Conservation (phyloP, 2,888 invertebrate genomes). For the Meteorus cinctellus region DNA sequence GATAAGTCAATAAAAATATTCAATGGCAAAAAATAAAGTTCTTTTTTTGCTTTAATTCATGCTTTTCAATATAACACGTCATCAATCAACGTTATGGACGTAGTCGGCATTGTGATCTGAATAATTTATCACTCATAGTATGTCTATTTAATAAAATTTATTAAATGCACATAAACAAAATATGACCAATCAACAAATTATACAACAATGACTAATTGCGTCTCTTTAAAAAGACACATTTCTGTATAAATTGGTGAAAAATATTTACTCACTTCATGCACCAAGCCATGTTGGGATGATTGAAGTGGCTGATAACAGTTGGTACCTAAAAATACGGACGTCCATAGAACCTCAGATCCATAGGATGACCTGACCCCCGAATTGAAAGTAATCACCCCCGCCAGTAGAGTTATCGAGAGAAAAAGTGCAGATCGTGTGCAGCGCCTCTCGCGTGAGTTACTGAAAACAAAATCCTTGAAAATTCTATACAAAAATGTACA, state of each 20-base stretch:
- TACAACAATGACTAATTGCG: background rate
- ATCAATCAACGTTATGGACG: slow-evolving; percentile 44
- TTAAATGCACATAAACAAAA: background rate
- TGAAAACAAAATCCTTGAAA: too few relatives aligned
- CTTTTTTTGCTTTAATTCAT: background rate
- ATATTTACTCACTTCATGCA: slow-evolving; percentile 33
- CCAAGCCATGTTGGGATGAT: slow-evolving; percentile 38
- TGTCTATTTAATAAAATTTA: background rate
- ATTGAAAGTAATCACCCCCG: too few relatives aligned
- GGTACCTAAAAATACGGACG: too few relatives aligned
- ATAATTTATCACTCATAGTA: background rate
- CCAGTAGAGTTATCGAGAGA: too few relatives aligned
- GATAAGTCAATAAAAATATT: background rate
- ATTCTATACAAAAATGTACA: too few relatives aligned
- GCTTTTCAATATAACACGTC: background rate
- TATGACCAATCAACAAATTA: background rate
- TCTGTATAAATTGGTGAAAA: background rate
- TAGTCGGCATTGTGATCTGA: slow-evolving; percentile 19
- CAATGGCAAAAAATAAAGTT: background rate
- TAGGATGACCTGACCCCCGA: too few relatives aligned
- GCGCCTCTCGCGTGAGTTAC: too few relatives aligned
- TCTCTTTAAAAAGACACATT: background rate
- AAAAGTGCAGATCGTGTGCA: too few relatives aligned
- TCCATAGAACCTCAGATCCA: too few relatives aligned
- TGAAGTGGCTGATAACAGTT: too few relatives aligned